phyloP scores from a whole-genome alignment of 2,113 vertebrate genomes.

The Phylloscopus trochilus region DNA sequence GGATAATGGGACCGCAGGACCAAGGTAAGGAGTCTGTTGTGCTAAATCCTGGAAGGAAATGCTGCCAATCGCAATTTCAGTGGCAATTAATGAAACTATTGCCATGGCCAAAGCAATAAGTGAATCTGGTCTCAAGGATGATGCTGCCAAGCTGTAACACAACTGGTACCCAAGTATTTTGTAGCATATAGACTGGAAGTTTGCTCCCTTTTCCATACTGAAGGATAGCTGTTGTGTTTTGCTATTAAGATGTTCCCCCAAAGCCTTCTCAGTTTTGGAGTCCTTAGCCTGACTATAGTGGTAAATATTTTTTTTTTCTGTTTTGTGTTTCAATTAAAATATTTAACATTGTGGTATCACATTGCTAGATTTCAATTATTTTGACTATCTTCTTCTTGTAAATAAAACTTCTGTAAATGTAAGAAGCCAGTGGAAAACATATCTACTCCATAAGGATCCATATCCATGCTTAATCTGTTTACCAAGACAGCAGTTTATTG shows the following conservation, averaged over 20 bases:
- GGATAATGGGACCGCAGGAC: not conserved
- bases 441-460: not conserved
- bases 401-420: not conserved
- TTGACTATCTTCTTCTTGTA: conserved; percentile 14
- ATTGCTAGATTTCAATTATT: not conserved
- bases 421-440: not conserved
- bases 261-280: conserved; percentile 11
- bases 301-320: not conserved
- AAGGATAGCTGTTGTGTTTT: conserved; percentile 3
- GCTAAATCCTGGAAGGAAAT: not conserved
- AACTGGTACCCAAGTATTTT: not conserved
- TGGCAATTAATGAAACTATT: not conserved
- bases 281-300: not conserved
- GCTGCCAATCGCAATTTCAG: not conserved
- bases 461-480: not conserved
- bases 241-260: conserved; percentile 30
- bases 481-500: not conserved
- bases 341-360: not conserved
- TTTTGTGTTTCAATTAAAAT: conserved; percentile 56
- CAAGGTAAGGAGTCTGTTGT: not conserved
- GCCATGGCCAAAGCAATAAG: not conserved
- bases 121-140: not conserved
- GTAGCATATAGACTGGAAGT: not conserved
- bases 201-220: not conserved
- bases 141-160: not conserved